Conservation (phyloP, 2,888 invertebrate genomes). For the Ditylenchus weischeri region DNA sequence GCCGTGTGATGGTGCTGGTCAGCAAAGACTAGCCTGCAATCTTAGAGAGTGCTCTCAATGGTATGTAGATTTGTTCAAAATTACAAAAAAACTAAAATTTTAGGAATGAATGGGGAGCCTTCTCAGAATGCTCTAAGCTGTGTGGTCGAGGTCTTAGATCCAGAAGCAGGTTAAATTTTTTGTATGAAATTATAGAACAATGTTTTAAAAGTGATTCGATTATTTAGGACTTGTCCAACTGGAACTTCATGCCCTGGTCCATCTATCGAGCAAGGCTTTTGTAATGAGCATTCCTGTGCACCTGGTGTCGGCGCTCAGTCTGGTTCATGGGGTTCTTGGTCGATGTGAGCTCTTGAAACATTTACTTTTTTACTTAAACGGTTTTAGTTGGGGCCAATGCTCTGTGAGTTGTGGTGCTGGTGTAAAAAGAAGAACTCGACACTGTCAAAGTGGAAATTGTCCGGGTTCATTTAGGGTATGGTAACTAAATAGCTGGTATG, state of each 20-base stretch:
- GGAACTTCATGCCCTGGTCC: conserved; percentile 47
- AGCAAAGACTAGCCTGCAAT: conserved; percentile 55
- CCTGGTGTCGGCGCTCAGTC: conserved; percentile 14
- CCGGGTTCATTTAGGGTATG: conserved; percentile 36
- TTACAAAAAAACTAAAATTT: too few relatives aligned
- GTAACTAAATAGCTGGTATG: conserved; percentile 37
- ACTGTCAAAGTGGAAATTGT: conserved; percentile 52
- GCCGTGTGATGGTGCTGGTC: conserved; percentile 56
- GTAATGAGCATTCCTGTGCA: conserved; percentile 54
- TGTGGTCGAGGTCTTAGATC: conserved; percentile 54
- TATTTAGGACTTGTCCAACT: conserved; percentile 44
- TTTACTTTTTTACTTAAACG: not conserved
- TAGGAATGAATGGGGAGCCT: conserved; percentile 38
- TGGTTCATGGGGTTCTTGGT: conserved; percentile 35
- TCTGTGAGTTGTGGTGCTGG: conserved; percentile 54
- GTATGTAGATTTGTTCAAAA: too few relatives aligned
- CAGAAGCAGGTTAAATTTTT: conserved; percentile 41
- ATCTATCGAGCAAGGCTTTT: conserved; percentile 51
- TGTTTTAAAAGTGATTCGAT: too few relatives aligned
- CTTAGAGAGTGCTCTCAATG: conserved; percentile 40
- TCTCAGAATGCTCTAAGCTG: conserved; percentile 50
- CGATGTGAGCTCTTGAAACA: conserved; percentile 17
- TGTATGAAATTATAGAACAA: too few relatives aligned
- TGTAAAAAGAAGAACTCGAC: conserved; percentile 48
- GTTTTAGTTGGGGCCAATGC: conserved; percentile 35